These are phyloP conservation scores for Drosophila mayaguana DNA, from an alignment of 2,888 invertebrate genomes.

Conservation along the genomic window DNA sequence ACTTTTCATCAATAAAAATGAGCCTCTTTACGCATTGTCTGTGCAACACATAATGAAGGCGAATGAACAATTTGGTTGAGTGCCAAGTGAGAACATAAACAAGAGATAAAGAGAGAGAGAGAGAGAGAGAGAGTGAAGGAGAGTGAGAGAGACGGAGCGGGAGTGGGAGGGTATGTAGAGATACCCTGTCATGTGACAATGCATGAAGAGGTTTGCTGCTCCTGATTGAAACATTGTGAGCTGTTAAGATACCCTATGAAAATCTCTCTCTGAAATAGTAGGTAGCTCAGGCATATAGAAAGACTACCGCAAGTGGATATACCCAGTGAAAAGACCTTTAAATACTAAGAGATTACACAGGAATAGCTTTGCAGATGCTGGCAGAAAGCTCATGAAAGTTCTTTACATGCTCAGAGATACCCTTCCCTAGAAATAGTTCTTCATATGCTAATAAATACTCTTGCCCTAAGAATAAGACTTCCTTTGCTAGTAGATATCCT, in stretches of 20 bases:
- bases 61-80: conserved; percentile 19
- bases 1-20: conserved; percentile 69
- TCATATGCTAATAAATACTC: neutral
- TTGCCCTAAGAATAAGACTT: no score
- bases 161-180: neutral
- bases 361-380: no score
- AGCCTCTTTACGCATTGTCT: conserved; percentile 23
- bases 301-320: neutral
- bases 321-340: neutral
- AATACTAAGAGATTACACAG: no score
- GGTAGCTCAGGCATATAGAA: neutral
- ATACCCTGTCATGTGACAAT: neutral
- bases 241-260: neutral
- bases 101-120: neutral
- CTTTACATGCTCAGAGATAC: no score
- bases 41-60: conserved; percentile 32
- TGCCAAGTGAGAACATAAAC: neutral
- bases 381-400: no score
- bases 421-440: neutral
- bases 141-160: no score
- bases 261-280: neutral
- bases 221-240: no score
- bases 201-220: no score
- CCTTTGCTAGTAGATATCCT: neutral
- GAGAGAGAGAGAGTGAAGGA: neutral